These are phyloP conservation scores for Echeneis naucrates DNA, from an alignment of 2,797 vertebrate species.

Conservation along the genomic window DNA sequence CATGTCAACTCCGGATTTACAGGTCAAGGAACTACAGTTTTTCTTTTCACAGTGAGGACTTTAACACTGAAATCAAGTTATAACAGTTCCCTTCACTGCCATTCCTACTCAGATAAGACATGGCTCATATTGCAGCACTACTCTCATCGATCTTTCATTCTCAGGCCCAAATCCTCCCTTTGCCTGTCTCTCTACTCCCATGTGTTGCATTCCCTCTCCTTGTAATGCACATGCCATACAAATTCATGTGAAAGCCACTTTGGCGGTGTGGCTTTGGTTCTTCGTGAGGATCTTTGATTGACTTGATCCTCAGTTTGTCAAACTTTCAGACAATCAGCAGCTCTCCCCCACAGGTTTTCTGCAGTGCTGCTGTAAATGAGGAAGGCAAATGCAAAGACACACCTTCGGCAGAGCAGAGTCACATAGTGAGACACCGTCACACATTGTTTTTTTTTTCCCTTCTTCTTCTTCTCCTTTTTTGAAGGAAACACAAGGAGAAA, in stretches of 20 bases:
- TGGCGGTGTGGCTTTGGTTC: slow-evolving; percentile 21
- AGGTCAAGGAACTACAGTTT: slow-evolving; percentile 7
- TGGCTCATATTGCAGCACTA: slow-evolving; percentile 43
- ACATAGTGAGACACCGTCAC: slow-evolving; percentile 23
- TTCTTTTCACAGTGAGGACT: slow-evolving; percentile 14
- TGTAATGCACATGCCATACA: slow-evolving; percentile 22
- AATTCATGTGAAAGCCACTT: slow-evolving; percentile 48
- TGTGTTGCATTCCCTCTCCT: slow-evolving; percentile 35
- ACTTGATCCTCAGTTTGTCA: slow-evolving; percentile 59
- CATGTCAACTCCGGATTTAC: not conserved
- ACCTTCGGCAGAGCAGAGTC: slow-evolving; percentile 30
- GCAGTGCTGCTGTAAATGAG: slow-evolving; percentile 40
- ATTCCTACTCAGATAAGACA: slow-evolving; percentile 56
- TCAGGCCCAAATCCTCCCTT: slow-evolving; percentile 51
- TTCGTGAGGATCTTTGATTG: slow-evolving; percentile 26
- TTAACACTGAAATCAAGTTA: slow-evolving; percentile 26
- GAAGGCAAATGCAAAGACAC: slow-evolving; percentile 51
- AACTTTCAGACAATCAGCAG: slow-evolving; percentile 51
- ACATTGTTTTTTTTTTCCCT: slow-evolving; percentile 24
- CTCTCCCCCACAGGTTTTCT: slow-evolving; percentile 34
- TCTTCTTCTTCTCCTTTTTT: no score
- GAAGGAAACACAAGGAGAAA: slow-evolving; percentile 10
- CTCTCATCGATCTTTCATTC: slow-evolving; percentile 53
- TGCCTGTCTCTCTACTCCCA: slow-evolving; percentile 37
- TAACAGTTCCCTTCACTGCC: slow-evolving; percentile 34